Evolutionary conservation across 2,113 vertebrate genomes (phyloP), one percentile per base, ranked within the genome.

Genomic region (Menura novaehollandiae): DNA sequence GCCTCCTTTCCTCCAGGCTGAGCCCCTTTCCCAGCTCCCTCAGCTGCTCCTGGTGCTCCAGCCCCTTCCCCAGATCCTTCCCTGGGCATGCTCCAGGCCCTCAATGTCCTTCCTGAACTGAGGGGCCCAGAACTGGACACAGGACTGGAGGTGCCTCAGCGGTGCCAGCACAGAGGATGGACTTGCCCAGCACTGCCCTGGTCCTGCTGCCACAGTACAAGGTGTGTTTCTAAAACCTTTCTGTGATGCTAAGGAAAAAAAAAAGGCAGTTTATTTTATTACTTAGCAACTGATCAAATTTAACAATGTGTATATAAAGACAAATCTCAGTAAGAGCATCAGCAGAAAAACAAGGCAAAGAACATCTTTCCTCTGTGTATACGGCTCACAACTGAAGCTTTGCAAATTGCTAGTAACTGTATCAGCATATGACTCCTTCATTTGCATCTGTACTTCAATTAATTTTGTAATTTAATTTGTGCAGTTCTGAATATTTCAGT

Each of bases 391-490:
- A 60, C 55, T 84, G 60, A 95, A 81, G 75, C 72, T 91, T 75
- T 89, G 39, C 52, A 82, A 96, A 95, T 91, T 88, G n/a, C 74
- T 92, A 88, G 41, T 78, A 78, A 74, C 69, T 92, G 43, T 74
- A 67, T 81, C 66, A 64, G 77, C 58, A 72, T 60, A 82, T 1
- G 2, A 55, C 66, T 85, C 75, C 52, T 91, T 78, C 72, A 78
- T 95, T 93, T 95, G 69, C 84, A 60, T 95, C 74, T 81, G 62
- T 89, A 49, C 51, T 85, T 91, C 76, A 92, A 47, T 96, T 92
- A 89, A 91, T 89, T 94, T 78, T 75, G 33, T 81, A 85, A 93
- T 93, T 87, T 91, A 91, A 96, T 97, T 85, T 85, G 35, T 89
- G 27, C 56, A n/a, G 33, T 87, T 87, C 55, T 82, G 91, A 87